Conservation (phyloP, 2,888 invertebrate species). For the Bimastos eiseni region DNA sequence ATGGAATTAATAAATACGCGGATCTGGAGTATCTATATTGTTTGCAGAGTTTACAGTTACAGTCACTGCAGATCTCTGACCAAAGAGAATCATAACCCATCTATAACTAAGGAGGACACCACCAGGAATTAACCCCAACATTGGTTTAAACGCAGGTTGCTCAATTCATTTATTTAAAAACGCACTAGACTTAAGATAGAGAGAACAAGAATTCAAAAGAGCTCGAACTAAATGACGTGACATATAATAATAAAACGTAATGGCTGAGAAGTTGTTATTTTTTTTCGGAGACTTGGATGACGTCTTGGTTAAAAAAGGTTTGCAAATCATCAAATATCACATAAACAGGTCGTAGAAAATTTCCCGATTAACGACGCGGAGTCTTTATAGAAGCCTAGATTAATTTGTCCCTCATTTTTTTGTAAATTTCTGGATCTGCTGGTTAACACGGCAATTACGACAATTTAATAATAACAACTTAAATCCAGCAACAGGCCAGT, state of each 20-base stretch:
- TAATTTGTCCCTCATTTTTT: neutral
- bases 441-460: neutral
- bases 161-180: neutral
- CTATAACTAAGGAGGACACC: neutral
- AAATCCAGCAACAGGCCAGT: neutral
- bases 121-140: neutral
- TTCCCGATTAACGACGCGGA: neutral
- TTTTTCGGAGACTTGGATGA: neutral
- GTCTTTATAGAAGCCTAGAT: neutral
- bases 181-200: neutral
- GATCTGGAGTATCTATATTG: neutral
- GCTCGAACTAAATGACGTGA: neutral
- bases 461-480: neutral
- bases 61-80: neutral
- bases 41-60: neutral
- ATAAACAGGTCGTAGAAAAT: neutral
- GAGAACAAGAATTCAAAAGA: neutral
- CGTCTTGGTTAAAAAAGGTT: neutral
- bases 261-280: neutral
- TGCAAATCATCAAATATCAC: neutral
- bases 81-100: neutral
- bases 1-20: neutral
- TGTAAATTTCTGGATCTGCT: too few relatives aligned
- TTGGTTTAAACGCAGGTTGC: neutral
- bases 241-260: neutral